Percentiles rank a stretch among this genome's conserved stretches.
Evolutionary conservation across 2,888 invertebrate genomes (phyloP).

Genomic region (Dione vanillae): DNA sequence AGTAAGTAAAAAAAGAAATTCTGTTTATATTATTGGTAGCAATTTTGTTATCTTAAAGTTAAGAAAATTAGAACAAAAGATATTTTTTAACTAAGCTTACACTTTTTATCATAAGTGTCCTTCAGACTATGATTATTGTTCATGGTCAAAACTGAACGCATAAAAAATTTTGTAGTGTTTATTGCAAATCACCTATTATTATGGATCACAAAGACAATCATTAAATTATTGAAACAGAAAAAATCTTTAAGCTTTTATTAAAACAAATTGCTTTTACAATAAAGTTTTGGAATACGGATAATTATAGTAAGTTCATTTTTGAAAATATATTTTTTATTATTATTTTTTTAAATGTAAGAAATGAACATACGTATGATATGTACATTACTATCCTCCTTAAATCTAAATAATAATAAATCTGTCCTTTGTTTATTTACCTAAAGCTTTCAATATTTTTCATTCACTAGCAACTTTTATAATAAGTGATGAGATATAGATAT

Average conservation of each 20-base stretch:
- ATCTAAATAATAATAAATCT: no score
- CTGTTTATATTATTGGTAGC: background rate
- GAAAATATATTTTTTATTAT: no score
- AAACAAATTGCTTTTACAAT: no score
- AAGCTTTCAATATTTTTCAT: background rate
- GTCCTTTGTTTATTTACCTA: no score
- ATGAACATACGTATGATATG: no score
- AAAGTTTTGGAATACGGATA: no score
- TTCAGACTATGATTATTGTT: constrained; percentile 47
- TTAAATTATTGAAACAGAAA: background rate
- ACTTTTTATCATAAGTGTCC: constrained; percentile 42
- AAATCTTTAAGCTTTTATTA: background rate
- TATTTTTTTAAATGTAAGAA: no score
- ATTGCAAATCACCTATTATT: constrained; percentile 45
- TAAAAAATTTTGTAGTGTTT: constrained; percentile 45
- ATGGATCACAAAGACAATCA: background rate
- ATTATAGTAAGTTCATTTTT: no score
- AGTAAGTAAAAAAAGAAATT: no score
- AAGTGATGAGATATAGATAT: background rate
- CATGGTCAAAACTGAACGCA: constrained; percentile 50
- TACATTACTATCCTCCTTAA: no score
- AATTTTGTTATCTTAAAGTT: background rate
- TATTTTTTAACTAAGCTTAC: no score
- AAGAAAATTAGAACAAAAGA: constrained; percentile 25
- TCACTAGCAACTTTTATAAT: background rate